These are phyloP conservation scores for Gadus chalcogrammus DNA, from an alignment of 2,113 vertebrate genomes.

Conservation along the genomic window DNA sequence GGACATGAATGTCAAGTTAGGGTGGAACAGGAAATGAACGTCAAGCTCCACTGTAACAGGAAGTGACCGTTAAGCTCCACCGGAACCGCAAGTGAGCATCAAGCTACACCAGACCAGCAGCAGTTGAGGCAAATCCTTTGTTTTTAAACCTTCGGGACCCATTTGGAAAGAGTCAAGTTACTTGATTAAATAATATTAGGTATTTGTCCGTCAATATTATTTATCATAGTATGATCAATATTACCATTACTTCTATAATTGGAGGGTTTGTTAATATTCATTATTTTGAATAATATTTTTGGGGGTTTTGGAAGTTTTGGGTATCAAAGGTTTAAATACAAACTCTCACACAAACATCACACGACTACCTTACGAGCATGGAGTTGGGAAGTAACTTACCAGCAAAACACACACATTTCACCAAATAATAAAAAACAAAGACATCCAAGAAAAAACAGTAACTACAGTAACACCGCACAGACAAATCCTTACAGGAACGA, in stretches of 20 bases:
- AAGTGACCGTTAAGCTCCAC: not conserved
- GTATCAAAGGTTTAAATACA: conserved; percentile 52
- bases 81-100: conserved; percentile 1
- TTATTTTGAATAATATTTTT: too few species aligned
- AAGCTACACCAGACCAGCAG: not conserved
- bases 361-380: conserved; percentile 49
- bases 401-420: conserved; percentile 15
- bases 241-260: too few species aligned
- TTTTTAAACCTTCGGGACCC: conserved; percentile 50
- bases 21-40: not conserved
- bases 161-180: not conserved
- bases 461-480: not conserved
- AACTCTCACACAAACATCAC: conserved; percentile 45
- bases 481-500: conserved; percentile 39
- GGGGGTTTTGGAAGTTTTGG: not conserved
- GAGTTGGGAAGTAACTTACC: conserved; percentile 47
- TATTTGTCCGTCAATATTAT: not conserved
- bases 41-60: conserved; percentile 7
- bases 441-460: conserved; percentile 3
- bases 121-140: conserved; percentile 4
- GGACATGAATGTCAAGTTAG: not conserved
- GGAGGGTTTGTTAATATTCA: too few species aligned
- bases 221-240: not conserved
- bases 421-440: conserved; percentile 28
- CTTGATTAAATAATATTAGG: not conserved